phyloP scores from a whole-genome alignment of 2,888 invertebrate genomes.

The Drosophila subsilvestris region DNA sequence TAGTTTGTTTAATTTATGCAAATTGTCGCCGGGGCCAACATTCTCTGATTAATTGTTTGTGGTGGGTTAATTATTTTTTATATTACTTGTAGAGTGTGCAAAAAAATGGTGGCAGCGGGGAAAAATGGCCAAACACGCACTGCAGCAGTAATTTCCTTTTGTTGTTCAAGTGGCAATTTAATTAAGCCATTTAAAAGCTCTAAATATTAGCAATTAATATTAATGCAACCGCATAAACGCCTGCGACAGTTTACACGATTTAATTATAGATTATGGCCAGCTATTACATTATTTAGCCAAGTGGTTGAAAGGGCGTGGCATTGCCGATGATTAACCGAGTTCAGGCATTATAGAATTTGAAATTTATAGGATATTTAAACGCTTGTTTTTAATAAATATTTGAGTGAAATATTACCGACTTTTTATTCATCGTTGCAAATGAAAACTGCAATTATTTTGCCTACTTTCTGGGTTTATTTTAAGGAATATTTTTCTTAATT shows the following conservation, averaged over 20 bases:
- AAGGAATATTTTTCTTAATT: neutral
- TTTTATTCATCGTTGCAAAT: too few species aligned
- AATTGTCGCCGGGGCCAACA: conserved; percentile 51
- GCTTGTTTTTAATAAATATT: neutral
- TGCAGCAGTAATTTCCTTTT: conserved; percentile 42
- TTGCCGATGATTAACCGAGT: neutral
- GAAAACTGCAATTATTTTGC: too few species aligned
- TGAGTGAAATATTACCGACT: too few species aligned
- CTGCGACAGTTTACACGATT: conserved; percentile 63
- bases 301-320: neutral
- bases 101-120: conserved; percentile 1
- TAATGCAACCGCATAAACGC: conserved; percentile 63
- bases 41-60: conserved; percentile 39
- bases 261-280: conserved; percentile 71
- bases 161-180: conserved; percentile 73
- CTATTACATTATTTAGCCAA: conserved; percentile 35
- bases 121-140: conserved; percentile 26
- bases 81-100: conserved; percentile 11
- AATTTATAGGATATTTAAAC: neutral
- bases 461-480: too few species aligned
- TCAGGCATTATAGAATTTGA: neutral
- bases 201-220: conserved; percentile 75
- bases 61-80: conserved; percentile 44
- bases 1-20: conserved; percentile 67
- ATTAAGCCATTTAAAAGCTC: conserved; percentile 66